These are phyloP conservation scores for Dendrolimus punctatus DNA, from an alignment of 1,140 invertebrate genomes.

Conservation along the genomic window DNA sequence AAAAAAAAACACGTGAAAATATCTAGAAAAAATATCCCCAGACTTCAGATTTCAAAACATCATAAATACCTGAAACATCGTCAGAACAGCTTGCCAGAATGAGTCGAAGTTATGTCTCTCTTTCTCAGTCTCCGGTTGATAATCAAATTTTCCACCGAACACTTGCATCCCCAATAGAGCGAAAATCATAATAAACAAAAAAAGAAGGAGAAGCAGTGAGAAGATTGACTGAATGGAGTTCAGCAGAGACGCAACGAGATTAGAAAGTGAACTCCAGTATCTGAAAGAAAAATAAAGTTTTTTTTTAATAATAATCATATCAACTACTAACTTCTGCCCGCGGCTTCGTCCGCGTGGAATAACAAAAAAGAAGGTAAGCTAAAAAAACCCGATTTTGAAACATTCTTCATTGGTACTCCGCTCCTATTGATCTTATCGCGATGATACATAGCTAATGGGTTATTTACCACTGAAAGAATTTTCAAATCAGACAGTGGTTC, in stretches of 20 bases:
- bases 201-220: constrained; percentile 95
- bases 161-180: constrained; percentile 98
- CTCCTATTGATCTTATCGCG: too few relatives aligned
- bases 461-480: too few relatives aligned
- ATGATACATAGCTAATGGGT: too few relatives aligned
- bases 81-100: constrained; percentile 97
- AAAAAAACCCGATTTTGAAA: too few relatives aligned
- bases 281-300: constrained; percentile 70
- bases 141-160: constrained; percentile 96
- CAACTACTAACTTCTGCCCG: too few relatives aligned
- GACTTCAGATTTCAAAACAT: neutral
- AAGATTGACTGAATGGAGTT: constrained; percentile 99
- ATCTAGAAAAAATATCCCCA: too few relatives aligned
- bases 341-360: too few relatives aligned
- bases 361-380: too few relatives aligned
- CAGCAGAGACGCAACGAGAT: constrained; percentile 96
- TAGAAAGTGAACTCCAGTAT: constrained; percentile 98
- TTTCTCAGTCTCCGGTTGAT: constrained; percentile 86
- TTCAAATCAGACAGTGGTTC: too few relatives aligned
- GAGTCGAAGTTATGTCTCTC: constrained; percentile 97
- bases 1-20: too few relatives aligned
- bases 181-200: constrained; percentile 99
- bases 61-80: constrained; percentile 93
- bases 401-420: too few relatives aligned
- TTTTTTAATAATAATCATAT: too few relatives aligned